These are phyloP conservation scores for Amphimedon queenslandica DNA, from an alignment of 37 sponge, comb jelly and placozoan species.

Conservation along the genomic window DNA sequence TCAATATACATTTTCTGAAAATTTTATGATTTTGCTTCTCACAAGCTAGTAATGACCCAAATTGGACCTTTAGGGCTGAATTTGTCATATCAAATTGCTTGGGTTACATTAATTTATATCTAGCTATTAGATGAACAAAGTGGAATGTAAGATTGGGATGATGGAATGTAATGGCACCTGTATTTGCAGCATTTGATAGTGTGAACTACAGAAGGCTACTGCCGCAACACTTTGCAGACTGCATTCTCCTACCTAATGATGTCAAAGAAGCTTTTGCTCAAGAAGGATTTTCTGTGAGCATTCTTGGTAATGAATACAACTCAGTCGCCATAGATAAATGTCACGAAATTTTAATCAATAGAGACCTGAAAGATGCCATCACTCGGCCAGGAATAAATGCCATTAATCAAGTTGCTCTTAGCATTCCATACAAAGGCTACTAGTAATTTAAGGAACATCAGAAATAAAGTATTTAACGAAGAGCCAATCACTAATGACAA, in stretches of 20 bases:
- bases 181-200: constrained; percentile 10
- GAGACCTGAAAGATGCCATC: not conserved
- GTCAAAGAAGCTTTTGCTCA: not conserved
- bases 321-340: not conserved
- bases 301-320: not conserved
- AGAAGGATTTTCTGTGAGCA: not conserved
- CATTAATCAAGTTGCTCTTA: not conserved
- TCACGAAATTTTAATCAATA: constrained; percentile 9
- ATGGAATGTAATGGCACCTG: not conserved
- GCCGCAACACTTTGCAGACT: not conserved
- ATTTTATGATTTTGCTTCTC: not conserved
- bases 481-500: not conserved
- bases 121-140: constrained; percentile 10
- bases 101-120: not conserved
- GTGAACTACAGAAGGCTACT: not conserved
- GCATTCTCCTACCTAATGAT: not conserved
- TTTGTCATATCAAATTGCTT: not conserved
- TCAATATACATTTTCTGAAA: too few species aligned
- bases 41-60: not conserved
- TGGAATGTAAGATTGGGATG: not conserved
- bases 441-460: constrained; percentile 1
- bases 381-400: not conserved
- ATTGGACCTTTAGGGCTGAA: not conserved
- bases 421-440: not conserved
- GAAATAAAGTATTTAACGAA: not conserved